phyloP scores from a whole-genome alignment of 2,797 vertebrate genomes.

The Agapornis canus region DNA sequence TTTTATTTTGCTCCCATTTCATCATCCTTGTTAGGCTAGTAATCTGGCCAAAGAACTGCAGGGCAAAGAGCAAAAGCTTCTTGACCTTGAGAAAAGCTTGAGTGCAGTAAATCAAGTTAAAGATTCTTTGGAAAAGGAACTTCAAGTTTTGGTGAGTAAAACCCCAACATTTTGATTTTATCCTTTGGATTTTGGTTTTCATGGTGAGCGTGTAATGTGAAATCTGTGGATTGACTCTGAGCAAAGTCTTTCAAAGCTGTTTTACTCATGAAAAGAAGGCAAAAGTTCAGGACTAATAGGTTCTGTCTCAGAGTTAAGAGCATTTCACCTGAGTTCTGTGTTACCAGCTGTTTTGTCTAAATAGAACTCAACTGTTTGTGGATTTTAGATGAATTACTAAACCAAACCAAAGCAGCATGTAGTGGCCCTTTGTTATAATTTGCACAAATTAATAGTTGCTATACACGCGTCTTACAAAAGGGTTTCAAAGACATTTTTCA shows the following conservation, averaged over 20 bases:
- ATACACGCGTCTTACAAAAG: not conserved
- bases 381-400: not conserved
- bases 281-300: not conserved
- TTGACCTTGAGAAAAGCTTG: constrained; percentile 83
- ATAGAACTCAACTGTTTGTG: not conserved
- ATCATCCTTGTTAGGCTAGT: constrained; percentile 78
- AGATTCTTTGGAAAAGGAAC: constrained; percentile 83
- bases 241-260: not conserved
- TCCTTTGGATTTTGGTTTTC: constrained; percentile 18
- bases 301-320: not conserved
- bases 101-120: constrained; percentile 82
- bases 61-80: constrained; percentile 82
- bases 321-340: not conserved
- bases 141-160: constrained; percentile 87
- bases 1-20: constrained; percentile 60
- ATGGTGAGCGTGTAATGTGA: not conserved
- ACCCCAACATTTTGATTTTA: not conserved
- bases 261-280: not conserved
- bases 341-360: not conserved
- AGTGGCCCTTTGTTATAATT: not conserved
- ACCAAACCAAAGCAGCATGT: not conserved
- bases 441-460: not conserved
- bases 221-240: not conserved
- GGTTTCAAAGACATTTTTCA: not conserved
- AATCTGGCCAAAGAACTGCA: constrained; percentile 85